phyloP scores from a whole-genome alignment of 2,113 vertebrate species.

The Polypterus bichir region DNA sequence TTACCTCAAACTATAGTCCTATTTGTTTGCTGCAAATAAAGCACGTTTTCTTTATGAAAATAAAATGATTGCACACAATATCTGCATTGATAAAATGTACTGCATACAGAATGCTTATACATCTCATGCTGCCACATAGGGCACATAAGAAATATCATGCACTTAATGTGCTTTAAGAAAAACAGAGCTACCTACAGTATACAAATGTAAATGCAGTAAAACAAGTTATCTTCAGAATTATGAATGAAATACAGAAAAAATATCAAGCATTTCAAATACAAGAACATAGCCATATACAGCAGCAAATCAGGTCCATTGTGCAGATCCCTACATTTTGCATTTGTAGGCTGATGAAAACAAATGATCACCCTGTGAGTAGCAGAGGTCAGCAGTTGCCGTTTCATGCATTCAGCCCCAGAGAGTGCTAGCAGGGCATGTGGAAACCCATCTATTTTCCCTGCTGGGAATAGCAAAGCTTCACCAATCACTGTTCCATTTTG shows the following conservation, averaged over 20 bases:
- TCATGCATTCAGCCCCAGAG: constrained; percentile 4
- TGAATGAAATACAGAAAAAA: not conserved
- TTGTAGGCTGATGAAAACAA: not conserved
- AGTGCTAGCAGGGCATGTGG: constrained; percentile 1
- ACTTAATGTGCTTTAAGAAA: not conserved
- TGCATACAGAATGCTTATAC: not conserved
- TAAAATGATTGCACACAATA: not conserved
- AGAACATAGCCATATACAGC: not conserved
- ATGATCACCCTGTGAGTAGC: not conserved
- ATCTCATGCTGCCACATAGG: not conserved
- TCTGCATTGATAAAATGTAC: not conserved
- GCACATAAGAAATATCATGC: not conserved
- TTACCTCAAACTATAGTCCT: not conserved
- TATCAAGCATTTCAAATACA: too few species aligned
- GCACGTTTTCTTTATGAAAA: not conserved
- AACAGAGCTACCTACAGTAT: not conserved
- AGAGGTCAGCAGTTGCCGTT: constrained; percentile 5
- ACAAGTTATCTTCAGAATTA: not conserved
- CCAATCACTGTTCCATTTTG: constrained; percentile 7
- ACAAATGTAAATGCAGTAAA: not conserved
- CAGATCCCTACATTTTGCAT: not conserved
- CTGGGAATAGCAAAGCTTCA: not conserved
- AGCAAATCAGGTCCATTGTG: not conserved
- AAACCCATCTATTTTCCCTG: constrained; percentile 8
- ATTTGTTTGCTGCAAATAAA: not conserved